Evolutionary conservation across 2,113 vertebrate genomes (phyloP).

Genomic region (Scopus umbretta): DNA sequence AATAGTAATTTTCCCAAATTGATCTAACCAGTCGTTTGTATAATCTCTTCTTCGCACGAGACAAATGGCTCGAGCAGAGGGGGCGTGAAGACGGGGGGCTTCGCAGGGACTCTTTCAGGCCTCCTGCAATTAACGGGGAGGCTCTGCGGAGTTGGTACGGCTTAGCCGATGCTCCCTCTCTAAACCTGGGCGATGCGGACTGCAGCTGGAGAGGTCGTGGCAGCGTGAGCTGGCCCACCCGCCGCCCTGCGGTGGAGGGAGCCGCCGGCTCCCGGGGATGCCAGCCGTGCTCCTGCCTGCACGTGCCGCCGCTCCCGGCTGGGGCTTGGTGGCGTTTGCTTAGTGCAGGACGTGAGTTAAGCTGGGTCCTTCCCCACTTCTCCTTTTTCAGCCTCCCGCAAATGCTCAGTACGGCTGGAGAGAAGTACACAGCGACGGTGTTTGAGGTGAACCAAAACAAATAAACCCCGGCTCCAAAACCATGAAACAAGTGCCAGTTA

Average conservation of each 20-base stretch:
- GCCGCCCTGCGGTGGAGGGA: background rate
- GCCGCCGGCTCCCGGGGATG: accelerated
- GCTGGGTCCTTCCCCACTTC: accelerated
- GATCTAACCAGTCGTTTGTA: background rate
- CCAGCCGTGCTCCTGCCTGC: background rate
- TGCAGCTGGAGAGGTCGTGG: background rate
- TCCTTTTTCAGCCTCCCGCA: background rate
- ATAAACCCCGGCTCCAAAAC: background rate
- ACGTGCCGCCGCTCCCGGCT: background rate
- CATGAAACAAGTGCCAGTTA: background rate
- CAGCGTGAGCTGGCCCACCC: too few species aligned
- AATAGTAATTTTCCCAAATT: background rate
- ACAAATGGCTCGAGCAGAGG: accelerated
- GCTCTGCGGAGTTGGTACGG: accelerated
- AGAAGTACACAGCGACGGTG: background rate
- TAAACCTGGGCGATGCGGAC: accelerated
- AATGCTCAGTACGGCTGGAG: background rate
- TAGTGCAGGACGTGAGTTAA: accelerated
- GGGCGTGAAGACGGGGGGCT: background rate
- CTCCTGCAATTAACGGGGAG: accelerated
- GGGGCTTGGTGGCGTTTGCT: background rate
- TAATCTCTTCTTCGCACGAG: background rate
- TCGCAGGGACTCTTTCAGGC: too few species aligned
- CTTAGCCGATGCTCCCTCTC: background rate
- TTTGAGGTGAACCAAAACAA: background rate